Conservation (phyloP, 2,113 vertebrate species). For the Planiliza haematocheilus region DNA sequence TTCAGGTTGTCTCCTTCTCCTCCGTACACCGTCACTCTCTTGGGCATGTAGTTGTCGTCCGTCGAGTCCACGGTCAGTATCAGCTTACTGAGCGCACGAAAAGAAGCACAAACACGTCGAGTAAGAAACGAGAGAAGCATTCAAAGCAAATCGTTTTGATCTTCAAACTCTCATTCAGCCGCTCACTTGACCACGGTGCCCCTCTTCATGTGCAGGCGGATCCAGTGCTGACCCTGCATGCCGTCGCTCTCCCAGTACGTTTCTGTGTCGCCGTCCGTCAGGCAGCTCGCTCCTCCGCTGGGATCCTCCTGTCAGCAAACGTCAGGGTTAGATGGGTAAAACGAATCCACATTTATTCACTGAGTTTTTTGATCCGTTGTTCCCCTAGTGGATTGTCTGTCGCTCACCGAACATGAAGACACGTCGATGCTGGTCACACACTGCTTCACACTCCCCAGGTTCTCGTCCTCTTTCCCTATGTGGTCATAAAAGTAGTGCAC, state of each 20-base stretch:
- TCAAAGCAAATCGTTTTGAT: too few species aligned
- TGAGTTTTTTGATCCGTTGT: too few species aligned
- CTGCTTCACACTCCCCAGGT: constrained; percentile 95
- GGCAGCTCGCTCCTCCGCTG: constrained; percentile 86
- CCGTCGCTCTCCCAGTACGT: constrained; percentile 99
- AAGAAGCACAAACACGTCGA: neutral
- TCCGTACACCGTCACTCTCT: constrained; percentile 90
- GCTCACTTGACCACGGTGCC: constrained; percentile 96
- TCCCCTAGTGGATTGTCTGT: too few species aligned
- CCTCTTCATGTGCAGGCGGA: constrained; percentile 98
- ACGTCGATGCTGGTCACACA: constrained; percentile 97
- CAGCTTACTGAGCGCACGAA: constrained; percentile 86
- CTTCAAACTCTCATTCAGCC: neutral
- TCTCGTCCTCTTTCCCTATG: constrained; percentile 96
- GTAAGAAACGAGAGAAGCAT: too few species aligned
- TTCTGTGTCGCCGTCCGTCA: constrained; percentile 93
- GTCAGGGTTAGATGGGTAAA: neutral
- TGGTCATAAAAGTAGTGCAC: constrained; percentile 96
- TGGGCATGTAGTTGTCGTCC: constrained; percentile 98
- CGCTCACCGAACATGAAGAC: constrained; percentile 90
- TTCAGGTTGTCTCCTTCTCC: constrained; percentile 94
- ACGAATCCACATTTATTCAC: neutral
- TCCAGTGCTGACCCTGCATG: constrained; percentile 98
- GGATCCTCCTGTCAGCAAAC: constrained; percentile 89
- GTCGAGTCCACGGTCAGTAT: constrained; percentile 94